A percentile compares a stretch with the other conserved stretches of the same genome.
phyloP scores from a whole-genome alignment of 2,113 vertebrate species.

The Elephas maximus region DNA sequence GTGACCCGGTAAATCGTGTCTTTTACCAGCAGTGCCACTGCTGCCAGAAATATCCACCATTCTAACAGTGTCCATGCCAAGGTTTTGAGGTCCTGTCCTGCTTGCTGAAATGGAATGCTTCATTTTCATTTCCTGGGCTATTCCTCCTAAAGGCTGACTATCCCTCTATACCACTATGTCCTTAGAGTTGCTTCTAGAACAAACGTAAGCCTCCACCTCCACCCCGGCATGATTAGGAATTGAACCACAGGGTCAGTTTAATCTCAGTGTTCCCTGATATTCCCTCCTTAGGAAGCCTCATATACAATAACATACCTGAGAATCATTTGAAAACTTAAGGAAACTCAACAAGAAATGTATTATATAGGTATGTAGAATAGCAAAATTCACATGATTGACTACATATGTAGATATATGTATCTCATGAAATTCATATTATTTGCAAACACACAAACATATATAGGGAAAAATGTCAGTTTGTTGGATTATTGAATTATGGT shows the following conservation, averaged over 20 bases:
- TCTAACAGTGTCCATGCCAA: rapidly evolving
- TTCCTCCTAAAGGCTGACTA: not conserved
- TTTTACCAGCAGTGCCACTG: not conserved
- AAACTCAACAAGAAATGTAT: not conserved
- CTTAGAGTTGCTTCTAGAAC: not conserved
- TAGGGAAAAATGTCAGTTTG: not conserved
- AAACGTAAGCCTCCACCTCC: not conserved
- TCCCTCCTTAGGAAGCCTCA: not conserved
- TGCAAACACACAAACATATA: not conserved
- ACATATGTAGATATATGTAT: not conserved
- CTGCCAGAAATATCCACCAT: not conserved
- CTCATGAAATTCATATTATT: not conserved
- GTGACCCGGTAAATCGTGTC: not conserved
- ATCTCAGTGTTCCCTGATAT: not conserved
- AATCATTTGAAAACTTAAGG: not conserved
- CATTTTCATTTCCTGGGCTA: not conserved
- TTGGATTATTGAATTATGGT: not conserved
- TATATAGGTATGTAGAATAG: not conserved
- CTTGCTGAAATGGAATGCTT: not conserved
- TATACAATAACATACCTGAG: not conserved
- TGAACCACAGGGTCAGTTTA: not conserved
- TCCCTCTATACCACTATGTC: not conserved
- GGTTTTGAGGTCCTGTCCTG: not conserved
- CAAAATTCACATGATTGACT: slow-evolving; percentile 26
- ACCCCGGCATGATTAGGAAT: not conserved